A percentile compares a stretch with the other conserved stretches of the same genome.
These are phyloP conservation scores for Heteronetta atricapilla DNA, from an alignment of 2,113 vertebrate species.

Conservation along the genomic window DNA sequence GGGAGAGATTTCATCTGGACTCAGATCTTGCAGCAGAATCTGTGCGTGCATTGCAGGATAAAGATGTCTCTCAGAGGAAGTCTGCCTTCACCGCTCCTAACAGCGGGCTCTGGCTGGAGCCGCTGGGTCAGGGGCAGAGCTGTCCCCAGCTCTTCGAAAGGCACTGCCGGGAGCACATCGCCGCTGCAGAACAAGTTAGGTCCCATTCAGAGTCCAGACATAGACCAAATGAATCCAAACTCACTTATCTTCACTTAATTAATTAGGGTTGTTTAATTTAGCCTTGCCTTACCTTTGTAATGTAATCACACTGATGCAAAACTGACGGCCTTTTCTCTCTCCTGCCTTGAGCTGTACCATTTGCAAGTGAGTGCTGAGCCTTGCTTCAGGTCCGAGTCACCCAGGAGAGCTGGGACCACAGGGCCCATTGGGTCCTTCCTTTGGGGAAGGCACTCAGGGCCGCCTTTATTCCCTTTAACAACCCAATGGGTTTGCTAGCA, in stretches of 20 bases:
- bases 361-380: conserved; percentile 11
- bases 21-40: neutral
- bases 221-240: neutral
- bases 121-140: neutral
- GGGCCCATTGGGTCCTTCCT: neutral
- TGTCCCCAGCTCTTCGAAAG: neutral
- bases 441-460: neutral
- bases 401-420: neutral
- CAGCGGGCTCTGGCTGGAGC: neutral
- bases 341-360: conserved; percentile 26
- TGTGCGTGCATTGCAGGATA: neutral
- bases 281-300: neutral
- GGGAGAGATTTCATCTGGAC: neutral
- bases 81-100: accelerated
- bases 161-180: neutral
- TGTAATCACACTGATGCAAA: neutral
- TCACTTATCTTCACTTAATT: neutral
- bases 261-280: neutral
- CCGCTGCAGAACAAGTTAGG: neutral
- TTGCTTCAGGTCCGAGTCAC: conserved; percentile 21
- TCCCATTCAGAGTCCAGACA: neutral
- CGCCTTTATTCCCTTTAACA: neutral
- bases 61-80: neutral
- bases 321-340: neutral
- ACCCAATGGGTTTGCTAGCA: neutral